Evolutionary conservation across 2,888 invertebrate species (phyloP).

Genomic region (Falcaria lacertinaria): DNA sequence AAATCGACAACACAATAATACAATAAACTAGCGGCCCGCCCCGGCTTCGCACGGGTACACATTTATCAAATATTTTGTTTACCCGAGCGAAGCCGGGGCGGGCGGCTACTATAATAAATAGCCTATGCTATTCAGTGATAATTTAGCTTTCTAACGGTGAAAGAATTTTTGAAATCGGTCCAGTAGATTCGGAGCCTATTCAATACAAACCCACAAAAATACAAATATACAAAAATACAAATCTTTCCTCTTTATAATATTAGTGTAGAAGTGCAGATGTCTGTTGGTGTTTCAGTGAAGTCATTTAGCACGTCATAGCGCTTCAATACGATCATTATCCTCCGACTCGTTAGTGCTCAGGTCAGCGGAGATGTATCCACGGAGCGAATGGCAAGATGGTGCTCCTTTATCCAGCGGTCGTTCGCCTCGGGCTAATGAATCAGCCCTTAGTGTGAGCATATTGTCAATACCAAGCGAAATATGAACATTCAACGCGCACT

Average conservation of each 20-base stretch:
- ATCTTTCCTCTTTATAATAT: too few species aligned
- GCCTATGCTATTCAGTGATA: too few species aligned
- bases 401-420: conserved; percentile 67
- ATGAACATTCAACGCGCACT: conserved; percentile 56
- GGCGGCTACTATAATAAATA: too few species aligned
- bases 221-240: conserved; percentile 41
- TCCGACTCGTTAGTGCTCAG: conserved; percentile 68
- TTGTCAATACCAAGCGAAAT: conserved; percentile 71
- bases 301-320: conserved; percentile 53
- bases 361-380: conserved; percentile 63
- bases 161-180: too few species aligned
- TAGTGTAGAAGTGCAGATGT: too few species aligned
- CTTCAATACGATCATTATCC: conserved; percentile 69
- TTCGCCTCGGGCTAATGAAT: conserved; percentile 74
- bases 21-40: too few species aligned
- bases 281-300: conserved; percentile 36
- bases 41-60: too few species aligned
- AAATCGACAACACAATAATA: conserved; percentile 34
- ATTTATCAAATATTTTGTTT: too few species aligned
- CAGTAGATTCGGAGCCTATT: too few species aligned
- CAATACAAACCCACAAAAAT: too few species aligned
- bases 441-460: conserved; percentile 60
- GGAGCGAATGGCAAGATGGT: conserved; percentile 66
- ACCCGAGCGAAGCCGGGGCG: too few species aligned
- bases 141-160: too few species aligned